phyloP scores from a whole-genome alignment of 1,140 invertebrate species.

The Aphaenogaster rudis region DNA sequence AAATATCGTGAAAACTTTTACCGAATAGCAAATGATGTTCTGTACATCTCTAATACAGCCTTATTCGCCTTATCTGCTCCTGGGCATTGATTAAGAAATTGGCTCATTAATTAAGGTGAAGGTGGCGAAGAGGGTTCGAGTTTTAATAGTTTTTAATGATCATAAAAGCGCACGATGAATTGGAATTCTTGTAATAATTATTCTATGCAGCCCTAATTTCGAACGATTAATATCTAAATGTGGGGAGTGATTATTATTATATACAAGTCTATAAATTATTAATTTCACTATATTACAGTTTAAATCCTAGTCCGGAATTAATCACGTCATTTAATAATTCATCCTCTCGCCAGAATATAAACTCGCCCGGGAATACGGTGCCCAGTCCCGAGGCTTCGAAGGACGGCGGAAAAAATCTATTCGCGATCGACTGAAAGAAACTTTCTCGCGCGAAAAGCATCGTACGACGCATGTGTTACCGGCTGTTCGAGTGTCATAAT shows the following conservation, averaged over 20 bases:
- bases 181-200: neutral
- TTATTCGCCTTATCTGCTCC: neutral
- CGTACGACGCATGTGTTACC: slow-evolving; percentile 6
- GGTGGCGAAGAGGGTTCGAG: neutral
- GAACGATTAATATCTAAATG: neutral
- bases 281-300: neutral
- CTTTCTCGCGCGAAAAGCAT: neutral
- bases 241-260: neutral
- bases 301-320: neutral
- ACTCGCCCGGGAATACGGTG: neutral
- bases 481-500: neutral
- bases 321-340: slow-evolving; percentile 33
- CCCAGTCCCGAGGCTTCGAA: too few species aligned
- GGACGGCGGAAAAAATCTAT: neutral
- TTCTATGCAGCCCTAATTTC: neutral
- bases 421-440: neutral
- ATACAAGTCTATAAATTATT: slow-evolving; percentile 27
- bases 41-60: neutral
- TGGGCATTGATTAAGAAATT: slow-evolving; percentile 33
- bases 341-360: neutral
- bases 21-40: slow-evolving; percentile 28
- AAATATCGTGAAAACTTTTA: slow-evolving; percentile 19
- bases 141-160: slow-evolving; percentile 15
- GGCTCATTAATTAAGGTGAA: slow-evolving; percentile 9
- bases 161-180: neutral